Conservation (phyloP, 1,140 invertebrate genomes). For the Oscheius sp. region DNA sequence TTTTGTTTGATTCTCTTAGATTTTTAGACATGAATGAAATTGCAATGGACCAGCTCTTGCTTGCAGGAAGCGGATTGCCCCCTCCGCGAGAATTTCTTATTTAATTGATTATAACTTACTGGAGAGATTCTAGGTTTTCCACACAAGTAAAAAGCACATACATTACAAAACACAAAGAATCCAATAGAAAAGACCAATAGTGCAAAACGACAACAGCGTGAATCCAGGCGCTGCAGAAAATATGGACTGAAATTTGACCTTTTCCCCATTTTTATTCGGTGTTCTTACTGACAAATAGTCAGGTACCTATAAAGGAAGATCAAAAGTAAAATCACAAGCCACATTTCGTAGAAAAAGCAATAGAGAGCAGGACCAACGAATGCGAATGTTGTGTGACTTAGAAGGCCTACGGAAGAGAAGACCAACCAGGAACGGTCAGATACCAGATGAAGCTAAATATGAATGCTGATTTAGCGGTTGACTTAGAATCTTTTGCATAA, state of each 20-base stretch:
- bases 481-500: too few species aligned
- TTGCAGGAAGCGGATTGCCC: neutral
- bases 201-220: too few species aligned
- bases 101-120: neutral
- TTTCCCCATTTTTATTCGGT: neutral
- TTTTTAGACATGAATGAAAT: too few species aligned
- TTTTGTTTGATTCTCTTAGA: too few species aligned
- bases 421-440: neutral
- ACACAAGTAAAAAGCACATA: too few species aligned
- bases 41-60: too few species aligned
- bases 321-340: neutral
- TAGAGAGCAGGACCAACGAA: neutral
- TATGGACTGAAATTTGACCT: too few species aligned
- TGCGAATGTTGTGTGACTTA: neutral
- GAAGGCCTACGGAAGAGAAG: neutral
- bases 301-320: neutral
- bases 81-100: neutral
- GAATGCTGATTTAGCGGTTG: too few species aligned
- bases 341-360: constrained; percentile 1
- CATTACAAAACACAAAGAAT: too few species aligned
- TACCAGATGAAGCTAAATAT: neutral
- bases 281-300: neutral
- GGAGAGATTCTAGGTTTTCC: neutral
- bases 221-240: too few species aligned
- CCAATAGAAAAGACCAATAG: too few species aligned